Conservation (phyloP, 2,113 vertebrate genomes). For the Motacilla tschutschensis region DNA sequence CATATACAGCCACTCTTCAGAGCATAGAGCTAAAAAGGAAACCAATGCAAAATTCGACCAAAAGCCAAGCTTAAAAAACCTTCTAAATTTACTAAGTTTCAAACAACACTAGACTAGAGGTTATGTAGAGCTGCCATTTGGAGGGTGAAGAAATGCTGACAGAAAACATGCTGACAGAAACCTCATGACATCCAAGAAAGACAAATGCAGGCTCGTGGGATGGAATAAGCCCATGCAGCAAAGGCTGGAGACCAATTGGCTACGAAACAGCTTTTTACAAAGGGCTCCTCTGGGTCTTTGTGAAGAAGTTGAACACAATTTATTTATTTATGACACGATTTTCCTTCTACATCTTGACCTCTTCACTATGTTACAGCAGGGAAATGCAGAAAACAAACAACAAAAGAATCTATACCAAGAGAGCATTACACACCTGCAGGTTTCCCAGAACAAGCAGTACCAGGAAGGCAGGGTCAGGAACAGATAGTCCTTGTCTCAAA, state of each 20-base stretch:
- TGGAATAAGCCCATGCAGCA: background rate
- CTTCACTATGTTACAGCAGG: background rate
- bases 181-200: background rate
- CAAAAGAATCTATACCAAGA: background rate
- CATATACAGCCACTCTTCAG: background rate
- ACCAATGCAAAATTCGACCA: background rate
- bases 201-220: background rate
- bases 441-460: background rate
- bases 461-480: background rate
- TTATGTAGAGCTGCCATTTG: background rate
- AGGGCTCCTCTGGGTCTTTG: background rate
- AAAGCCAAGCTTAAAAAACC: background rate
- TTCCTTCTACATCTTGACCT: background rate
- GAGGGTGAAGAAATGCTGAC: background rate
- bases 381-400: background rate
- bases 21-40: background rate
- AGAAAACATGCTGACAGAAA: background rate
- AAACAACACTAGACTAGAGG: background rate
- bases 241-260: background rate
- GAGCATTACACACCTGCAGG: background rate
- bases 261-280: background rate
- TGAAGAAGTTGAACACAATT: background rate
- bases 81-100: background rate
- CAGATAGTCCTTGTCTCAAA: background rate
- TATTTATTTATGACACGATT: background rate